Evolutionary conservation across 2,888 invertebrate species (phyloP), one percentile per base, ranked within the genome.

Genomic region (Philhelius pedissequus): DNA sequence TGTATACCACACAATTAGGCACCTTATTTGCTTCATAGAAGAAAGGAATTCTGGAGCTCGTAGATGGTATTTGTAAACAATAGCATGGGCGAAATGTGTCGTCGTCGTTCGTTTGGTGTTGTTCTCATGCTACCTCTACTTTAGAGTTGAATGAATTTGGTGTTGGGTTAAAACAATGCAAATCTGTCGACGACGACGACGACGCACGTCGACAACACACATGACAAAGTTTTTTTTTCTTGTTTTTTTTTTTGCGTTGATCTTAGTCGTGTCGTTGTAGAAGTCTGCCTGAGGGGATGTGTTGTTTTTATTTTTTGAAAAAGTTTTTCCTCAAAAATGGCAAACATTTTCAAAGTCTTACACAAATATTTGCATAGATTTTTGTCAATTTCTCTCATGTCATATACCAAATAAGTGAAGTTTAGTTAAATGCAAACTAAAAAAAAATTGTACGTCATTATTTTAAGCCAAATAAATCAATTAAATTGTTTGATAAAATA

Each of bases 1-100:
- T 84, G 79, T 80, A 71, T 80, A 84, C 75, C 84, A 84, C 84
- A 84, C 84, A 84, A 84, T 84, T 84, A 84, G 84, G 84, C 84
- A 80, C 84, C 84, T 80, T 84, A 84, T 84, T 84, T 84, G 84
- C 80, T 80, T n/a, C 58, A 76, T 56, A 35, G 30, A 84, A 80
- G 75, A 80, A 84, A 71, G 84, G 79, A 79, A 79, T 84, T 75
- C 84, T 84, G 75, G 75, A 68, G 70, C 71, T 80, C 74, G 27
- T 71, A 84, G 79, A 80, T 80, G 76, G 79, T 84, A 60, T 22
- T n/a, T 68, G 40, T 45, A 18, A 68, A 84, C 80, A 80, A 79
- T 71, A 68, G 75, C 56, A 66, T 75, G 60, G 71, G 75, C 75
- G 52, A 79, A 68, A 80, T 80, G 56, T 80, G 79, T 84, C 78